These are phyloP conservation scores for Vulpes vulpes DNA, from an alignment of 2,113 vertebrate species.

Conservation along the genomic window DNA sequence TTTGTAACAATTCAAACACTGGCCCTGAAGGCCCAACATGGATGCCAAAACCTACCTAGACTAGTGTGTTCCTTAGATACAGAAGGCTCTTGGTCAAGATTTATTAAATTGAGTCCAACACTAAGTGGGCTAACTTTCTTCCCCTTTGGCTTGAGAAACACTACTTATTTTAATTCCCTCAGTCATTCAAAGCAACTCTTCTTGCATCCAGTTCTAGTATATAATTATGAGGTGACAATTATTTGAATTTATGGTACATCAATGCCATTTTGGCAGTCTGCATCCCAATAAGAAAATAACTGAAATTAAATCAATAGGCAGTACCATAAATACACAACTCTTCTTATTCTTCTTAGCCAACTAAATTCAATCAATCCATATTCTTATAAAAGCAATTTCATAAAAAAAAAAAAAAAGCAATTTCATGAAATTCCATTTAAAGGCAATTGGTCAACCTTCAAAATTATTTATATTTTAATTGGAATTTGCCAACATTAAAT, in stretches of 20 bases:
- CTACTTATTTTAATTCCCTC: slow-evolving; percentile 47
- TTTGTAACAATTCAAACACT: slow-evolving; percentile 30
- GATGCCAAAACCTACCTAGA: background rate
- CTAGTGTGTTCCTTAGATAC: background rate
- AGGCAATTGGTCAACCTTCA: slow-evolving; percentile 34
- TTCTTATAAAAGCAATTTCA: slow-evolving; percentile 61
- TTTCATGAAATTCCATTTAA: slow-evolving; percentile 53
- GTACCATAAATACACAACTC: background rate
- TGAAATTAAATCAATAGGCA: slow-evolving; percentile 57
- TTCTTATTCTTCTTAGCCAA: slow-evolving; percentile 1
- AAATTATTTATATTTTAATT: slow-evolving; percentile 62
- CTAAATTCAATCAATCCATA: slow-evolving; percentile 29
- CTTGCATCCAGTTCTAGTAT: background rate
- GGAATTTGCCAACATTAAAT: slow-evolving; percentile 44
- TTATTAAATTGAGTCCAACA: slow-evolving; percentile 11
- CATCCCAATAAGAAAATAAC: slow-evolving; percentile 14
- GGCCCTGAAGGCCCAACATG: background rate
- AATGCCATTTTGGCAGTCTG: slow-evolving; percentile 31
- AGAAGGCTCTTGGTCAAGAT: background rate
- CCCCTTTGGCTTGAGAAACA: slow-evolving; percentile 11
- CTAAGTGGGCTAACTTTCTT: background rate
- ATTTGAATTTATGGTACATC: slow-evolving; percentile 41
- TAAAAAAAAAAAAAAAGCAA: slow-evolving; percentile 60
- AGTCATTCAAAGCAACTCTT: slow-evolving; percentile 41
- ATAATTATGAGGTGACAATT: slow-evolving; percentile 33